These are phyloP conservation scores for Theodoxus fluviatilis DNA, from an alignment of 2,888 invertebrate species.

Conservation along the genomic window DNA sequence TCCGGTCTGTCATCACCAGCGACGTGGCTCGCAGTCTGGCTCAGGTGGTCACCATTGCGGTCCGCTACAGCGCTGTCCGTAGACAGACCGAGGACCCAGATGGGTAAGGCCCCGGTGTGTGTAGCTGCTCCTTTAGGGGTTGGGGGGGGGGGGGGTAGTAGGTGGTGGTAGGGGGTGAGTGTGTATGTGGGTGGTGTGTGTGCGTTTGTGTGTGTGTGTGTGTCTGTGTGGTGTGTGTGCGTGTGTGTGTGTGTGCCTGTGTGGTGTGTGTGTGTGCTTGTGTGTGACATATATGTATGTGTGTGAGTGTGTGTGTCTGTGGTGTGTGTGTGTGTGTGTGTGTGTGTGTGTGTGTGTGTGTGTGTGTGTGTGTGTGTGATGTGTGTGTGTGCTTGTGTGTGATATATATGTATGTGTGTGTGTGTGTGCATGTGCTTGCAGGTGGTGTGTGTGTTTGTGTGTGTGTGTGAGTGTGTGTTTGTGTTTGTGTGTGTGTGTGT, in stretches of 20 bases:
- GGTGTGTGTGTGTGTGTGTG: not conserved
- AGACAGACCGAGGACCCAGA: constrained; percentile 75
- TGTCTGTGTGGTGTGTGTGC: no score
- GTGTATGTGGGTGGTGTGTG: no score
- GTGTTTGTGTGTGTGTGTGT: not conserved
- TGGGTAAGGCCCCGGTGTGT: no score
- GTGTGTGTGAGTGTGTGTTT: not conserved
- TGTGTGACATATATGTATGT: no score
- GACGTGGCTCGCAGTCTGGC: constrained; percentile 75
- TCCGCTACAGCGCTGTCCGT: constrained; percentile 87
- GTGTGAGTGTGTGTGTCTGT: not conserved
- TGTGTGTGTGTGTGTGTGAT: constrained; percentile 4
- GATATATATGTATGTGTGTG: not conserved
- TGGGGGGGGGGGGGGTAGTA: no score
- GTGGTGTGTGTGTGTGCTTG: no score
- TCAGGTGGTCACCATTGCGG: constrained; percentile 87
- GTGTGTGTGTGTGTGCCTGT: no score
- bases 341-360: not conserved
- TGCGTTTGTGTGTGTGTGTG: no score
- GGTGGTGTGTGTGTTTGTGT: not conserved
- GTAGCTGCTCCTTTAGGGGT: no score
- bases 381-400: not conserved
- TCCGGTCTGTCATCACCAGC: constrained; percentile 82
- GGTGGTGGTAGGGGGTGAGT: no score
- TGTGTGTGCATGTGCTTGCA: not conserved